Evolutionary conservation across 2,797 vertebrate species (phyloP).

Genomic region (Rhinatrema bivittatum): DNA sequence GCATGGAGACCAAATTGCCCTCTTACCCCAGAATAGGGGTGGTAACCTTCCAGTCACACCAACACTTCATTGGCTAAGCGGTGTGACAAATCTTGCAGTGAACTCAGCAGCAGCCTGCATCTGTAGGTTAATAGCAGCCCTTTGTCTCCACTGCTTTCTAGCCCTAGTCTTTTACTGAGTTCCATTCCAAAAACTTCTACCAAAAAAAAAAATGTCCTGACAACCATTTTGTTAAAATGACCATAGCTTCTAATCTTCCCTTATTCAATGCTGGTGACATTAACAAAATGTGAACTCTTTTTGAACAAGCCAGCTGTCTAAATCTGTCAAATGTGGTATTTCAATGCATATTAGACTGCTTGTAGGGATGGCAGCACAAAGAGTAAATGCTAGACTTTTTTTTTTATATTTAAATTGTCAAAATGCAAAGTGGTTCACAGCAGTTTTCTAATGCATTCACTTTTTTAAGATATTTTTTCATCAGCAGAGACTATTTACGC

Average conservation of each 20-base stretch:
- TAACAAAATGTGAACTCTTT: slow-evolving; percentile 58
- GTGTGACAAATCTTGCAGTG: slow-evolving; percentile 65
- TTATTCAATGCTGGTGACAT: slow-evolving; percentile 55
- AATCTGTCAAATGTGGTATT: slow-evolving; percentile 47
- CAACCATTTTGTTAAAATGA: slow-evolving; percentile 59
- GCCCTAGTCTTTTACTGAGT: slow-evolving; percentile 46
- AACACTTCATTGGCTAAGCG: slow-evolving; percentile 59
- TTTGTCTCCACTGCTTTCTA: slow-evolving; percentile 60
- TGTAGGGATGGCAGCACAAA: slow-evolving; percentile 28
- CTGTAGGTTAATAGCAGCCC: slow-evolving; percentile 65
- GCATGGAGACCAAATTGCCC: slow-evolving; percentile 70
- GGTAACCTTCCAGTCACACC: slow-evolving; percentile 54
- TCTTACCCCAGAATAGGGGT: slow-evolving; percentile 66
- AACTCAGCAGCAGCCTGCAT: slow-evolving; percentile 51
- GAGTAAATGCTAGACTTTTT: slow-evolving; percentile 10
- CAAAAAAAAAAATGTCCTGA: slow-evolving; percentile 58
- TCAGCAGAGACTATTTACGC: too few species aligned
- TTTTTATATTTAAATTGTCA: too few species aligned
- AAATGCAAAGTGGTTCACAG: too few species aligned
- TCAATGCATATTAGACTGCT: too few species aligned
- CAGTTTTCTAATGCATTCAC: too few species aligned
- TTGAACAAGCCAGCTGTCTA: slow-evolving; percentile 57
- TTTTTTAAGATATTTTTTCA: too few species aligned
- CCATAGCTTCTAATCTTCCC: slow-evolving; percentile 57
- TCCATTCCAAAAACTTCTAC: slow-evolving; percentile 61